phyloP scores from a whole-genome alignment of 64 coral and sea anemone genomes.

The Acropora yongei region DNA sequence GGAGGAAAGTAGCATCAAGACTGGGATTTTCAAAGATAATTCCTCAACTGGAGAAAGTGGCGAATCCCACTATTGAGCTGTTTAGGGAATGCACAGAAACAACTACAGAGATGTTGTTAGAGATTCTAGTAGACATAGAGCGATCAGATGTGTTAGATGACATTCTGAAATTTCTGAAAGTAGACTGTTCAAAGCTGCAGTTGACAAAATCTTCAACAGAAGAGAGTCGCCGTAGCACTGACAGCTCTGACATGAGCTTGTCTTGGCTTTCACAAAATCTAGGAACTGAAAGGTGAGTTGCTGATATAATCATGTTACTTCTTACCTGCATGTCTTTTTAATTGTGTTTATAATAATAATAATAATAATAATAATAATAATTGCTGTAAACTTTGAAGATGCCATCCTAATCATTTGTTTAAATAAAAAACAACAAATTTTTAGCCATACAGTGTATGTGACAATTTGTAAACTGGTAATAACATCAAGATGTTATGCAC shows the following conservation, averaged over 20 bases:
- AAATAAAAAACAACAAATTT: too few relatives aligned
- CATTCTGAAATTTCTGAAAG: background rate
- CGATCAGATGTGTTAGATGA: slow-evolving; percentile 22
- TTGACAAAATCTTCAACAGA: background rate
- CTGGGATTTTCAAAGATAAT: slow-evolving; percentile 56
- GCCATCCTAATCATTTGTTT: too few relatives aligned
- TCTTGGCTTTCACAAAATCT: slow-evolving; percentile 13
- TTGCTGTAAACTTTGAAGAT: too few relatives aligned
- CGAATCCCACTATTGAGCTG: slow-evolving; percentile 58
- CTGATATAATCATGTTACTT: background rate
- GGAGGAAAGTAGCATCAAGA: slow-evolving; percentile 67
- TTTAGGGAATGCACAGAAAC: slow-evolving; percentile 34
- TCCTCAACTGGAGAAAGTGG: slow-evolving; percentile 1
- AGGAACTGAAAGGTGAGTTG: background rate
- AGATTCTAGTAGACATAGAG: slow-evolving; percentile 13
- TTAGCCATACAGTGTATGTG: too few relatives aligned
- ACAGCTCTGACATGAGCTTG: background rate
- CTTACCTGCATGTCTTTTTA: too few relatives aligned
- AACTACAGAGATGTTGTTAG: background rate
- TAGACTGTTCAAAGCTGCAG: too few relatives aligned
- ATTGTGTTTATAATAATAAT: too few relatives aligned
- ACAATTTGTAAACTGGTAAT: too few relatives aligned
- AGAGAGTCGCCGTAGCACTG: background rate
- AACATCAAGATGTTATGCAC: too few relatives aligned
- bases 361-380: too few relatives aligned